Conservation (phyloP, 1,140 invertebrate genomes). For the Mercenaria mercenaria region DNA sequence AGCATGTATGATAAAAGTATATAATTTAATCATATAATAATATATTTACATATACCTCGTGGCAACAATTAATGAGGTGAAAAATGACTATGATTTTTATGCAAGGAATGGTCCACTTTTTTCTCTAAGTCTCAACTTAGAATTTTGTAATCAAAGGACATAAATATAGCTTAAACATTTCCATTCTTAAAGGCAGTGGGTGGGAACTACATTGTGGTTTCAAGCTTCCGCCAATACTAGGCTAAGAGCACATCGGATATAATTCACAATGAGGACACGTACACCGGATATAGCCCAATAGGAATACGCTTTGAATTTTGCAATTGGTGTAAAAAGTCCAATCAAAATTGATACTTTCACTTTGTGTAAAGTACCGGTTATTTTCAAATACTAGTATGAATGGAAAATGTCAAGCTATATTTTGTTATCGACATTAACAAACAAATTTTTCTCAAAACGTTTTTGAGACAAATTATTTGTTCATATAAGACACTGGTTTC, state of each 20-base stretch:
- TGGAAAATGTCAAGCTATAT: neutral
- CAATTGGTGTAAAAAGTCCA: too few species aligned
- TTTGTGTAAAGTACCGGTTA: too few species aligned
- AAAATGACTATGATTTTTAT: neutral
- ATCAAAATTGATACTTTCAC: too few species aligned
- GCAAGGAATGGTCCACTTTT: slow-evolving; percentile 39
- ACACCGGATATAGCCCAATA: too few species aligned
- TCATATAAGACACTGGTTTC: slow-evolving; percentile 27
- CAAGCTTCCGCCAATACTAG: too few species aligned
- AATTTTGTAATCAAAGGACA: neutral
- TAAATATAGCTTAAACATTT: neutral
- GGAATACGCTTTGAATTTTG: too few species aligned
- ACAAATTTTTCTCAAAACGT: neutral
- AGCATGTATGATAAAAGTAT: slow-evolving; percentile 1
- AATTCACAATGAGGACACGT: too few species aligned
- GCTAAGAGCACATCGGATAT: too few species aligned
- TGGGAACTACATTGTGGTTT: too few species aligned
- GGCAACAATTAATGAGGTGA: neutral
- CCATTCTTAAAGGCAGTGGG: too few species aligned
- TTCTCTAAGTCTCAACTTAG: slow-evolving; percentile 5
- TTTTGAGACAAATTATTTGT: neutral
- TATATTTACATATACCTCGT: neutral
- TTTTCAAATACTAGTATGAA: too few species aligned
- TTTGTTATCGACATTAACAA: neutral
- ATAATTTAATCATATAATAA: slow-evolving; percentile 29